Conservation (phyloP, 92 coral and sea anemone genomes). For the Siderastrea radians region DNA sequence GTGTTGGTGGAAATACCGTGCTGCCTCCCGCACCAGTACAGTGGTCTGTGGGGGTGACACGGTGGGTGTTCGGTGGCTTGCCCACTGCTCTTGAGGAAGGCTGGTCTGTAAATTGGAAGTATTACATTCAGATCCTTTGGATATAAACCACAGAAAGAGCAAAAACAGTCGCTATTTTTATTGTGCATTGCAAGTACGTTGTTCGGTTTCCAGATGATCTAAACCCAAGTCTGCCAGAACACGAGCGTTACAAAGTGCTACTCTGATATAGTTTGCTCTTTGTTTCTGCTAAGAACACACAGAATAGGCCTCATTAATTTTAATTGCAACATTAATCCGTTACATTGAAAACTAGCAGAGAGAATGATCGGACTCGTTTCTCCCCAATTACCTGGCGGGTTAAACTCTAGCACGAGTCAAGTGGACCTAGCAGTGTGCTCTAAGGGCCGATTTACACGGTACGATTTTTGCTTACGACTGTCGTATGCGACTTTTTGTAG, state of each 20-base stretch:
- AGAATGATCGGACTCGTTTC: too few species aligned
- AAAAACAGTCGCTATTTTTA: background rate
- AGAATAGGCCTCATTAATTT: too few species aligned
- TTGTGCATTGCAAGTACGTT: background rate
- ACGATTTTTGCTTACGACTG: too few species aligned
- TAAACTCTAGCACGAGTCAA: too few species aligned
- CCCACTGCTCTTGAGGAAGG: slow-evolving; percentile 59
- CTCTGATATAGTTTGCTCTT: background rate
- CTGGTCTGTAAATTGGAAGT: slow-evolving; percentile 8
- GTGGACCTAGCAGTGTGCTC: too few species aligned
- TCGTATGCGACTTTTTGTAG: too few species aligned
- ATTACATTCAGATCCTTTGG: background rate
- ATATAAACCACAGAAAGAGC: background rate
- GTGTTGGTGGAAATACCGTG: slow-evolving; percentile 41
- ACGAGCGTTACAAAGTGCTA: background rate
- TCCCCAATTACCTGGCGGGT: too few species aligned
- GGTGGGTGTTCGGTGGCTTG: slow-evolving; percentile 40
- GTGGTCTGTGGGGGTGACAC: slow-evolving; percentile 41
- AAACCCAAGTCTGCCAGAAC: background rate
- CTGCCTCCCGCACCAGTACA: slow-evolving; percentile 23
- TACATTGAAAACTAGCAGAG: too few species aligned
- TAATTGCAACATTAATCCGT: too few species aligned
- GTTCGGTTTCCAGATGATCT: background rate
- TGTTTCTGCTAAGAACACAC: too few species aligned
- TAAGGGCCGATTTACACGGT: too few species aligned